Evolutionary conservation across 2,797 vertebrate species (phyloP).

Genomic region (Trichosurus vulpecula): DNA sequence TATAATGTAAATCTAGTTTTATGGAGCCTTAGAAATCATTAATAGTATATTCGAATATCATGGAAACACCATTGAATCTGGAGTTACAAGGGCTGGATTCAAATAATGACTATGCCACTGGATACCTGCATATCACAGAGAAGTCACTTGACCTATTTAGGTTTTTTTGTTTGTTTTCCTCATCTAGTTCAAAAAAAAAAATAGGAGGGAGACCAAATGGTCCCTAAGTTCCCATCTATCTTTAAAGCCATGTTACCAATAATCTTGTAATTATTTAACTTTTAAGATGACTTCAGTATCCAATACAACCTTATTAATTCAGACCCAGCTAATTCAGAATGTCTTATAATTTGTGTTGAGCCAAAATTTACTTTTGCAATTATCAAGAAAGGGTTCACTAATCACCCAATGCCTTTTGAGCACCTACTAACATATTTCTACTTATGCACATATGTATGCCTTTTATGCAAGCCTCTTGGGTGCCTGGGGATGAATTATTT

Average conservation of each 20-base stretch:
- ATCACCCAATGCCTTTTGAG: background rate
- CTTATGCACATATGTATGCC: background rate
- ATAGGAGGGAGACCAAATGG: background rate
- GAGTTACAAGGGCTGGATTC: background rate
- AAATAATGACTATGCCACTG: background rate
- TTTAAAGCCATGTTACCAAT: background rate
- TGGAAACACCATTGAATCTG: background rate
- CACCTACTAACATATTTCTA: background rate
- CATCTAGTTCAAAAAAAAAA: background rate
- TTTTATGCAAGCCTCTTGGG: accelerated
- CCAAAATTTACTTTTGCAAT: too few species aligned
- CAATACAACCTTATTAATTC: background rate
- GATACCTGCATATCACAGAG: background rate
- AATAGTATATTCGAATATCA: background rate
- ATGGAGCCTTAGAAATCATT: background rate
- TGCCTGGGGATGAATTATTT: accelerated
- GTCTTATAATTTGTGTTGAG: background rate
- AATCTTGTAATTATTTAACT: background rate
- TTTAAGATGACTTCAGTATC: background rate
- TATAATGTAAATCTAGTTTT: background rate
- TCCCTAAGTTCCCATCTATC: background rate
- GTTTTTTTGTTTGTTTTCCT: background rate
- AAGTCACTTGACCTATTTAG: background rate
- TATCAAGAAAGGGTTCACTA: background rate
- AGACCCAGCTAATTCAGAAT: background rate